Evolutionary conservation across 2,113 vertebrate genomes (phyloP).

Genomic region (Aleadryas rufinucha): DNA sequence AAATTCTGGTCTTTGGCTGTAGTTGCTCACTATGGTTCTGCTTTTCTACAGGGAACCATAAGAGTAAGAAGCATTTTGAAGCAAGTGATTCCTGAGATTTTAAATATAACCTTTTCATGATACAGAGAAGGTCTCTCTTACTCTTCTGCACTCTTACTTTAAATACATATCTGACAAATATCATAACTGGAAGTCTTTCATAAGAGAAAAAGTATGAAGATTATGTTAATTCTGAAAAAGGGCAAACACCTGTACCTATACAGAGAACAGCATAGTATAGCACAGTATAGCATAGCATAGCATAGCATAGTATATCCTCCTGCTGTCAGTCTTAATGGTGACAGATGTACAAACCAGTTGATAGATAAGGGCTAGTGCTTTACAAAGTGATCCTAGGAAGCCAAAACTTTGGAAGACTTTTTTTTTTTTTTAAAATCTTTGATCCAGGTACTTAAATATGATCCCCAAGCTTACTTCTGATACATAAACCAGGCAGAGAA

Average conservation of each 20-base stretch:
- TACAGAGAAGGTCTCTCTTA: not conserved
- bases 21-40: not conserved
- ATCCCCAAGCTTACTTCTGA: not conserved
- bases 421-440: not conserved
- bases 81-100: not conserved
- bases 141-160: not conserved
- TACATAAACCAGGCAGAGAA: not conserved
- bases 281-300: not conserved
- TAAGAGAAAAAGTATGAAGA: not conserved
- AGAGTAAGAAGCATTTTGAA: not conserved
- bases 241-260: not conserved
- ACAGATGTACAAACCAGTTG: not conserved
- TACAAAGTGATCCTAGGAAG: not conserved
- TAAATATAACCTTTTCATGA: not conserved
- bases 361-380: not conserved
- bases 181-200: not conserved
- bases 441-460: not conserved
- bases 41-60: not conserved
- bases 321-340: not conserved
- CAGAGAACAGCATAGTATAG: not conserved
- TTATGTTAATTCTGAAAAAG: not conserved
- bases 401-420: not conserved
- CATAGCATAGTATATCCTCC: not conserved
- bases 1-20: not conserved
- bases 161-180: not conserved